Conservation (phyloP, 92 coral and sea anemone species). For the Hydrozoanthus gracilis region DNA sequence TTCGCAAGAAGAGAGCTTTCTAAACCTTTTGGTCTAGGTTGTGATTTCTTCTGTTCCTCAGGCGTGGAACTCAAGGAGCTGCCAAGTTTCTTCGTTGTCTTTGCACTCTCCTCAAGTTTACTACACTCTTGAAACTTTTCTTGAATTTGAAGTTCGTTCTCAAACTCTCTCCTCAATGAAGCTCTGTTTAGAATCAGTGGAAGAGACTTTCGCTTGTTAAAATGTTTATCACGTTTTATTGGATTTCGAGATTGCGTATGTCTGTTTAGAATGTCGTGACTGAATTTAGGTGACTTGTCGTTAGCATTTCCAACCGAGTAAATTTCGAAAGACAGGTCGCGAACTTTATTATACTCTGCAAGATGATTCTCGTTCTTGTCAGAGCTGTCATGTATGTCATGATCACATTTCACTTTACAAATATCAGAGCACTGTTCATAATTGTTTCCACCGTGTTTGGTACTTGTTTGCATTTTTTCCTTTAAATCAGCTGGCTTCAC, state of each 20-base stretch:
- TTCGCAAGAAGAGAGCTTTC: conserved; percentile 11
- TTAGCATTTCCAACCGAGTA: not conserved
- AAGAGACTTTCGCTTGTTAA: conserved; percentile 27
- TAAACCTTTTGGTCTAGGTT: conserved; percentile 1
- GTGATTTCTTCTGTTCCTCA: conserved; percentile 7
- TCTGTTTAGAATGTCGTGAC: conserved; percentile 28
- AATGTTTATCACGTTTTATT: conserved; percentile 16
- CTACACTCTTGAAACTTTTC: not conserved
- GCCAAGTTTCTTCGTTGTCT: not conserved
- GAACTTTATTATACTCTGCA: conserved; percentile 5
- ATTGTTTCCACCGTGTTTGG: not conserved
- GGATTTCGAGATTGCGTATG: conserved; percentile 11
- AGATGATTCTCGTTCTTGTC: not conserved
- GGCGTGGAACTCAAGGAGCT: not conserved
- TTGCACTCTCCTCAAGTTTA: not conserved
- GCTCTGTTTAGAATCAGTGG: not conserved
- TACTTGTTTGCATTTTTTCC: not conserved
- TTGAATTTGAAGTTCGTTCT: conserved; percentile 15
- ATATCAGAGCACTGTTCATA: not conserved
- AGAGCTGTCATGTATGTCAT: not conserved
- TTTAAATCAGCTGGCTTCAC: not conserved
- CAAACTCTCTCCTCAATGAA: conserved; percentile 8
- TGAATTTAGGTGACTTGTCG: not conserved
- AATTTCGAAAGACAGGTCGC: conserved; percentile 3
- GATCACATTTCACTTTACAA: conserved; percentile 29